These are phyloP conservation scores for Clupea harengus DNA, from an alignment of 2,113 vertebrate species.

Conservation along the genomic window DNA sequence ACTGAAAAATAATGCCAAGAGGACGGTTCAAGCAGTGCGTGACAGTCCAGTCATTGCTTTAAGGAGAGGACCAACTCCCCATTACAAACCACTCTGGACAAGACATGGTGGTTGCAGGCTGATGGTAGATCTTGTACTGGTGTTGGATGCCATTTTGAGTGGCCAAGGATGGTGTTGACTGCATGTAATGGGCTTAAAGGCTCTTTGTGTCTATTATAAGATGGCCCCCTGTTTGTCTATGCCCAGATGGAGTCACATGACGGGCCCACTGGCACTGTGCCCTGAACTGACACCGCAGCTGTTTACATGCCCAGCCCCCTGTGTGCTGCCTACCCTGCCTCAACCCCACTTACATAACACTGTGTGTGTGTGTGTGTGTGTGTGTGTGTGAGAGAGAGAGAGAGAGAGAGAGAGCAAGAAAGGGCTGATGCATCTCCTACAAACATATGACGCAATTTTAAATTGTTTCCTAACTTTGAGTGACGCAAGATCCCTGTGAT, in stretches of 20 bases:
- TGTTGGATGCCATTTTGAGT: neutral
- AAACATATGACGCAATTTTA: neutral
- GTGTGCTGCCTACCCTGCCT: constrained; percentile 48
- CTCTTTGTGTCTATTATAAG: constrained; percentile 36
- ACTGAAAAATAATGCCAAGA: neutral
- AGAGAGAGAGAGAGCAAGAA: neutral
- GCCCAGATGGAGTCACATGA: constrained; percentile 40
- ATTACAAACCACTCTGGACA: neutral
- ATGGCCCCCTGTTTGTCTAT: constrained; percentile 35
- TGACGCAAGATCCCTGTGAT: neutral
- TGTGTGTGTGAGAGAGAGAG: constrained; percentile 31
- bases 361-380: constrained; percentile 21
- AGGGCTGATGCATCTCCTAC: neutral
- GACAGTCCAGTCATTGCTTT: neutral
- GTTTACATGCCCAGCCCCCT: constrained; percentile 62
- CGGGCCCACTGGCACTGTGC: constrained; percentile 47
- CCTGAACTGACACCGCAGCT: constrained; percentile 63
- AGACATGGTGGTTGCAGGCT: neutral
- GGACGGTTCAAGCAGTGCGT: neutral
- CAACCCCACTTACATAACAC: constrained; percentile 51
- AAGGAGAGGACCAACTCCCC: neutral
- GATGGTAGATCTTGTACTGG: neutral
- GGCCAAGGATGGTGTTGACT: constrained; percentile 26
- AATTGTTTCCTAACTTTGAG: neutral
- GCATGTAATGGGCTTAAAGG: neutral